phyloP scores from a whole-genome alignment of 2,797 vertebrate genomes.

The Holocentrus rufus region DNA sequence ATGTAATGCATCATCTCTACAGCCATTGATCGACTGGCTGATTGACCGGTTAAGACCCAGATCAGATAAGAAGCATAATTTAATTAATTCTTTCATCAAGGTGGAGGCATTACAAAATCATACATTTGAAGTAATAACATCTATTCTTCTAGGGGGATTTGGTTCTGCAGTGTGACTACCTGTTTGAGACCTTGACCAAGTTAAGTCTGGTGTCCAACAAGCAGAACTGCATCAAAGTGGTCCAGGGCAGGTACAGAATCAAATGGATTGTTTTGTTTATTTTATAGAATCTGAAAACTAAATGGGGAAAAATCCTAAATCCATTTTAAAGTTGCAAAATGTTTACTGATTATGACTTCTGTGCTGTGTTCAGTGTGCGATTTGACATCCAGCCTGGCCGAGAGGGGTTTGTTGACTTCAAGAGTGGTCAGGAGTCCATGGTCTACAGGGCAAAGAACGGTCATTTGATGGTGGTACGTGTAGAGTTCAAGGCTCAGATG shows the following conservation, averaged over 20 bases:
- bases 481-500: neutral
- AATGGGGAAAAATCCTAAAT: neutral
- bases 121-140: constrained; percentile 2
- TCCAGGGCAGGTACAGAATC: constrained; percentile 88
- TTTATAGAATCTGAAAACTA: neutral
- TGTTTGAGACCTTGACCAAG: constrained; percentile 90
- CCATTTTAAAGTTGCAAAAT: neutral
- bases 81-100: neutral
- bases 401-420: constrained; percentile 92
- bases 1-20: no score
- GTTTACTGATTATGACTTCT: neutral
- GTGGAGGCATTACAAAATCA: neutral
- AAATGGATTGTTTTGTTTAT: neutral
- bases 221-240: constrained; percentile 81
- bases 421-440: constrained; percentile 86
- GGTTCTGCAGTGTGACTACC: constrained; percentile 88
- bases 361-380: constrained; percentile 81
- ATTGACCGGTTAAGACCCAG: neutral
- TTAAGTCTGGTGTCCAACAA: constrained; percentile 85
- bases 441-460: constrained; percentile 94
- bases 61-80: neutral
- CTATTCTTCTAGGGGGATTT: constrained; percentile 85
- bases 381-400: constrained; percentile 91
- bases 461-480: constrained; percentile 92
- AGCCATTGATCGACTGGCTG: neutral